These are phyloP conservation scores for Simalia tracyae DNA, from an alignment of 2,797 vertebrate genomes.

Conservation along the genomic window DNA sequence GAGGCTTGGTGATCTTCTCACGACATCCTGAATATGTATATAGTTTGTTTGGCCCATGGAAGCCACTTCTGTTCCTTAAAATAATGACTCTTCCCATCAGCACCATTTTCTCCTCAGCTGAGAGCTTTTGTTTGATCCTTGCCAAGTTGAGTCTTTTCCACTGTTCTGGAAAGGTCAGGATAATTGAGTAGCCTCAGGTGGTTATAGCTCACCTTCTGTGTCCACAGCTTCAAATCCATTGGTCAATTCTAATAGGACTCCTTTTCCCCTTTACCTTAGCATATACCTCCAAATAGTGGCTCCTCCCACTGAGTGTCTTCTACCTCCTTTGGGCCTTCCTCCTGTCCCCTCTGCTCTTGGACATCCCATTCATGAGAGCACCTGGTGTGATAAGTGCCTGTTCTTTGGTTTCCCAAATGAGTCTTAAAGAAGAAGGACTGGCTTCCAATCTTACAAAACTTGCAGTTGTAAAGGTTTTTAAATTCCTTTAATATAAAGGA, in stretches of 20 bases:
- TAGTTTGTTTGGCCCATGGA: too few species aligned
- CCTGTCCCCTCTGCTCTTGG: not conserved
- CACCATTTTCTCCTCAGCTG: too few species aligned
- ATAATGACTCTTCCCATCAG: too few species aligned
- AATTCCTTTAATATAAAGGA: too few species aligned
- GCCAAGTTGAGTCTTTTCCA: not conserved
- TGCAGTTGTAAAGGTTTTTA: too few species aligned
- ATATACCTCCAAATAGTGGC: not conserved
- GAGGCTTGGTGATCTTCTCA: too few species aligned
- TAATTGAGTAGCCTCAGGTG: not conserved
- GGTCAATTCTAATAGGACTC: not conserved
- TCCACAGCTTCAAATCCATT: not conserved
- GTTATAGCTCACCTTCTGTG: not conserved
- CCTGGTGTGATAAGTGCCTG: not conserved
- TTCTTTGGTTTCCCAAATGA: not conserved
- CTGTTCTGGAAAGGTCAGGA: not conserved
- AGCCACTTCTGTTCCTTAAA: too few species aligned
- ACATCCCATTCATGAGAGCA: not conserved
- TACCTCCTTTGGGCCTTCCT: not conserved
- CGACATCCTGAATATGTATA: too few species aligned
- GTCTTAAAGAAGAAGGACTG: not conserved
- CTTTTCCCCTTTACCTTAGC: not conserved
- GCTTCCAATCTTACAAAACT: not conserved
- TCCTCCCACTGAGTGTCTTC: not conserved
- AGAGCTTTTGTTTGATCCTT: not conserved